These are phyloP conservation scores for Ctenoplectra terminalis DNA, from an alignment of 1,140 invertebrate genomes.

Conservation along the genomic window DNA sequence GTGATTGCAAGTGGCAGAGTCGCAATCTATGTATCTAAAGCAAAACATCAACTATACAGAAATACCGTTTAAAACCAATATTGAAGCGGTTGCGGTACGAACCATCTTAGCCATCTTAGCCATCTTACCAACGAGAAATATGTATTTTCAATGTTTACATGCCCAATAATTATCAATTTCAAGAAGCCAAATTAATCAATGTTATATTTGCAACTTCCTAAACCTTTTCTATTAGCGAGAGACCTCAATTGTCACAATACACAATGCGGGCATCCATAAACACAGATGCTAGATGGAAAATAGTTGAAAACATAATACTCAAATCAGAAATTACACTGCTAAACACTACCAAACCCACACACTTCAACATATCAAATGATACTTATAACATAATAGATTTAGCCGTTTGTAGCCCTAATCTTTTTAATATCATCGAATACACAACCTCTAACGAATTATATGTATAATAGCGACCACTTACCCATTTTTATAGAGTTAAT, in stretches of 20 bases:
- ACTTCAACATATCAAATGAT: slow-evolving; percentile 65
- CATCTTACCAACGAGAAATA: slow-evolving; percentile 30
- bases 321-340: slow-evolving; percentile 63
- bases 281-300: slow-evolving; percentile 8
- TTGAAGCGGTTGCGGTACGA: not conserved
- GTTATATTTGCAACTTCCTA: slow-evolving; percentile 68
- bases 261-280: slow-evolving; percentile 72
- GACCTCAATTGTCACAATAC: slow-evolving; percentile 74
- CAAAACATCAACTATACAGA: not conserved
- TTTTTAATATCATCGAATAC: too few species aligned
- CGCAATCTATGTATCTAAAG: slow-evolving; percentile 36
- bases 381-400: slow-evolving; percentile 36
- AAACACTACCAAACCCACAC: slow-evolving; percentile 65
- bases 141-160: slow-evolving; percentile 70
- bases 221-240: slow-evolving; percentile 68
- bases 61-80: not conserved
- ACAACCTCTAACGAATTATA: too few species aligned
- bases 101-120: too few species aligned
- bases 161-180: slow-evolving; percentile 60
- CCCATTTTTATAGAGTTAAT: too few species aligned
- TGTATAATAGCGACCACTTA: too few species aligned
- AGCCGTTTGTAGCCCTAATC: not conserved
- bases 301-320: slow-evolving; percentile 58
- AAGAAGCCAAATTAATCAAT: slow-evolving; percentile 53
- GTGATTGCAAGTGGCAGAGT: slow-evolving; percentile 67